phyloP scores from a whole-genome alignment of 1,140 invertebrate genomes.

The Drosophila arawakana region DNA sequence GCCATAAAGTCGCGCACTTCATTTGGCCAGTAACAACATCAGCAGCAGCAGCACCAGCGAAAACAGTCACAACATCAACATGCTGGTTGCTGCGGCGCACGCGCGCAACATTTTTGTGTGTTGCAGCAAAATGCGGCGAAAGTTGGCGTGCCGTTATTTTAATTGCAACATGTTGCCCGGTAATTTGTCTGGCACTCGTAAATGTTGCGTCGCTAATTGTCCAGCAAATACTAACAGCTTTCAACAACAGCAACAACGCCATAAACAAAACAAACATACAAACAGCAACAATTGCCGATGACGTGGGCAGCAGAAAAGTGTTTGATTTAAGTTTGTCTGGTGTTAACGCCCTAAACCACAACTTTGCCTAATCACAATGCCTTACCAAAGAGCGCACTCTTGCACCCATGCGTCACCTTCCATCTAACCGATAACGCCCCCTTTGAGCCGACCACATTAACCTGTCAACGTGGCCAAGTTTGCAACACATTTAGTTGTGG shows the following conservation, averaged over 20 bases:
- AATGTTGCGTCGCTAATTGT: slow-evolving; percentile 79
- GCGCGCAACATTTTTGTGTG: slow-evolving; percentile 73
- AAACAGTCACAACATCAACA: slow-evolving; percentile 30
- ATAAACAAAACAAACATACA: slow-evolving; percentile 21
- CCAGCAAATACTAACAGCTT: slow-evolving; percentile 39
- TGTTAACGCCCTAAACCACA: slow-evolving; percentile 65
- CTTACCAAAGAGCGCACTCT: too few relatives aligned
- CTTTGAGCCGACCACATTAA: slow-evolving; percentile 60
- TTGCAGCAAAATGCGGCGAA: slow-evolving; percentile 62
- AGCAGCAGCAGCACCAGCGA: slow-evolving; percentile 25
- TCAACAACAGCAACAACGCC: slow-evolving; percentile 34
- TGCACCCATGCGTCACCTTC: neutral
- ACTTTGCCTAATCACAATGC: slow-evolving; percentile 33
- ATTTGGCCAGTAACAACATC: slow-evolving; percentile 46
- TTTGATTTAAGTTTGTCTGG: slow-evolving; percentile 59
- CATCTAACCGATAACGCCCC: slow-evolving; percentile 2
- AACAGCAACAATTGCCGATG: slow-evolving; percentile 46
- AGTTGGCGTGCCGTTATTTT: slow-evolving; percentile 82
- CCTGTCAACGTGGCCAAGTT: slow-evolving; percentile 79
- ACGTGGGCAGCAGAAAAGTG: slow-evolving; percentile 39
- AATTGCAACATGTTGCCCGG: slow-evolving; percentile 80
- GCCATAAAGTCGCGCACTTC: slow-evolving; percentile 69
- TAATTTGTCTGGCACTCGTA: slow-evolving; percentile 81
- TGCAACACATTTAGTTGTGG: slow-evolving; percentile 74
- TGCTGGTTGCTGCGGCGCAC: slow-evolving; percentile 61